Evolutionary conservation across 2,113 vertebrate species (phyloP).

Genomic region (Leptosomus discolor): DNA sequence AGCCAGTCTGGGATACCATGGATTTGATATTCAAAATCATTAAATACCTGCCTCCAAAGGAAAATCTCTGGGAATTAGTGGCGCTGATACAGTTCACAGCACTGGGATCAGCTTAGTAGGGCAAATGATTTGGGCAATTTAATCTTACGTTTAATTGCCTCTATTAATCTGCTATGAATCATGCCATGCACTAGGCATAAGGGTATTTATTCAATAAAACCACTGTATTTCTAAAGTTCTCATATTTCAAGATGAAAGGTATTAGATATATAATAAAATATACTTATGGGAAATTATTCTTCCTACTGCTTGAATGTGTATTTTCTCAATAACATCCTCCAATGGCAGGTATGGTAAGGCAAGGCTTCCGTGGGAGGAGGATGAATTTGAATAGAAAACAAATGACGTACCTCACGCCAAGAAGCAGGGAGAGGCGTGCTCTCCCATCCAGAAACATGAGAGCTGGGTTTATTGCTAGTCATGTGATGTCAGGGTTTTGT

Average conservation of each 20-base stretch:
- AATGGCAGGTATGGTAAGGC: not conserved
- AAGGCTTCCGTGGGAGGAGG: conserved; percentile 40
- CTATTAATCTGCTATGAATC: conserved; percentile 56
- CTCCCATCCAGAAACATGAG: conserved; percentile 16
- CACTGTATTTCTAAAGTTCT: conserved; percentile 24
- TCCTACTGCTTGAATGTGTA: not conserved
- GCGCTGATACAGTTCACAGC: not conserved
- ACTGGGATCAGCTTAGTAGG: not conserved
- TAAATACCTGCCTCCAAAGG: conserved; percentile 50
- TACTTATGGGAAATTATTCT: conserved; percentile 34
- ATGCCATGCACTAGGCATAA: not conserved
- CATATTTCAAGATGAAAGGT: not conserved
- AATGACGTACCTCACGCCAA: not conserved
- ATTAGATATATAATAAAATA: conserved; percentile 21
- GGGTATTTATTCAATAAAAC: conserved; percentile 44
- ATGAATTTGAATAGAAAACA: conserved; percentile 57
- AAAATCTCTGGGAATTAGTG: conserved; percentile 47
- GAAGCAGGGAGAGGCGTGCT: conserved; percentile 24
- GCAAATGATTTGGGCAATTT: conserved; percentile 41
- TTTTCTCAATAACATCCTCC: not conserved
- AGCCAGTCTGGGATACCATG: conserved; percentile 8
- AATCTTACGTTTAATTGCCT: conserved; percentile 50
- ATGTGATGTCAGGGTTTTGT: conserved; percentile 40
- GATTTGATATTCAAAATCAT: conserved; percentile 52
- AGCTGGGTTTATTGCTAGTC: not conserved